A percentile compares a stretch with the other conserved stretches of the same genome.
Evolutionary conservation across 1,140 invertebrate species (phyloP).

Genomic region (Drosophila jambulina): DNA sequence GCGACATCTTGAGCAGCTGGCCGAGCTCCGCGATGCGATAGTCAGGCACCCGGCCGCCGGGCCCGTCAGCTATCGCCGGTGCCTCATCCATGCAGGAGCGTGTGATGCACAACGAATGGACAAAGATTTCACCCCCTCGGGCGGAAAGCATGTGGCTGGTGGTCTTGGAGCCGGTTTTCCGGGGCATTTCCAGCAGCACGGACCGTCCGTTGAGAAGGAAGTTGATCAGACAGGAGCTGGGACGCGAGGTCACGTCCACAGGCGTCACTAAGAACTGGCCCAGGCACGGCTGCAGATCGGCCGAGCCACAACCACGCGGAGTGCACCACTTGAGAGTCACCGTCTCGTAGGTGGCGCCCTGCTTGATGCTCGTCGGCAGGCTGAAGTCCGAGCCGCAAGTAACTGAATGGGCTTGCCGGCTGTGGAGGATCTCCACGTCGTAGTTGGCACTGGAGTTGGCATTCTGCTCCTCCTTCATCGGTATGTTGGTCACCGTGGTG

Average conservation of each 20-base stretch:
- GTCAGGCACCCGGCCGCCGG: constrained; percentile 96
- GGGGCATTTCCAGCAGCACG: constrained; percentile 97
- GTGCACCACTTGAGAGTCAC: constrained; percentile 98
- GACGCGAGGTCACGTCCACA: constrained; percentile 97
- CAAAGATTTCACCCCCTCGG: constrained; percentile 98
- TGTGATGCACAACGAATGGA: constrained; percentile 94
- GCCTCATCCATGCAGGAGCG: constrained; percentile 97
- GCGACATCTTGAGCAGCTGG: constrained; percentile 93
- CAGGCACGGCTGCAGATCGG: constrained; percentile 92
- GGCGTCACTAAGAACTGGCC: constrained; percentile 96
- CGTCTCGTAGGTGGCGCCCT: constrained; percentile 87
- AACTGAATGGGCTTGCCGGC: constrained; percentile 92
- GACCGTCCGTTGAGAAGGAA: constrained; percentile 97
- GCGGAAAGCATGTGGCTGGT: constrained; percentile 97
- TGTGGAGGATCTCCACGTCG: constrained; percentile 98
- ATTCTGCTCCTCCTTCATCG: constrained; percentile 99
- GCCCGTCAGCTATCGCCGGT: constrained; percentile 96
- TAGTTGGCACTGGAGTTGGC: constrained; percentile 99
- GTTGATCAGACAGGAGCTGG: constrained; percentile 98
- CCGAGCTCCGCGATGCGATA: constrained; percentile 96
- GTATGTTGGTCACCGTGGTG: constrained; percentile 98
- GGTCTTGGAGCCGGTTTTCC: constrained; percentile 94
- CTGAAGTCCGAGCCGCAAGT: constrained; percentile 88
- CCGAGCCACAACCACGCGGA: constrained; percentile 92
- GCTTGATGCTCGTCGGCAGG: constrained; percentile 86